Conservation (phyloP, 2,113 vertebrate genomes). For the Leptocoma aspasia region DNA sequence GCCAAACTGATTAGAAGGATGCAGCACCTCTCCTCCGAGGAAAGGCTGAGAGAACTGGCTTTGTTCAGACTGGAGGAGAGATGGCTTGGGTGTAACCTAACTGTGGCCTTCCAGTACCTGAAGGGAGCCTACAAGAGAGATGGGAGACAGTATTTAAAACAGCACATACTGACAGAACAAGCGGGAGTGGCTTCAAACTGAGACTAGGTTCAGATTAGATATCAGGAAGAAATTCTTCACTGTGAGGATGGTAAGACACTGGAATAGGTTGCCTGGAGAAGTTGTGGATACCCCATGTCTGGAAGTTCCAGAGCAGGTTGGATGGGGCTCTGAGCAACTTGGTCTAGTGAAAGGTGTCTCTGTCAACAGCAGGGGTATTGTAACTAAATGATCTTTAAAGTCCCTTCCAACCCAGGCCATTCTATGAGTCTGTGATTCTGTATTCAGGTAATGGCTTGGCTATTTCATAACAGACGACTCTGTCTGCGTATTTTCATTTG, state of each 20-base stretch:
- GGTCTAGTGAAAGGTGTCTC: neutral
- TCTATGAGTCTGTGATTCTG: neutral
- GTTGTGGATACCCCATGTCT: neutral
- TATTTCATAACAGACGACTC: neutral
- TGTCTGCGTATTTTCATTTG: neutral
- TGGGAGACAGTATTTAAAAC: neutral
- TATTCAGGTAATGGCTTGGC: neutral
- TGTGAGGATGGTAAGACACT: neutral
- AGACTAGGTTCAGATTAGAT: neutral
- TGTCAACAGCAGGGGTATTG: neutral
- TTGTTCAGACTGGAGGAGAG: neutral
- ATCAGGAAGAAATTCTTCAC: neutral
- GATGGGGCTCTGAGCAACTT: neutral
- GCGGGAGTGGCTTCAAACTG: neutral
- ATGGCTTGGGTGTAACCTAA: neutral
- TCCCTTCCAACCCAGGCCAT: neutral
- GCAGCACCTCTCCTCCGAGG: rapidly evolving
- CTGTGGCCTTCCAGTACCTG: neutral
- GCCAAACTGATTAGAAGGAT: neutral
- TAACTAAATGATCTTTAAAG: neutral
- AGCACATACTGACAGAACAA: neutral
- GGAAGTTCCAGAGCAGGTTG: neutral
- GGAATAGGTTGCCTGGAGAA: neutral
- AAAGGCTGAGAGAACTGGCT: neutral
- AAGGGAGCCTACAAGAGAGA: neutral